phyloP scores from a whole-genome alignment of 2,113 vertebrate species.

The Podiceps cristatus region DNA sequence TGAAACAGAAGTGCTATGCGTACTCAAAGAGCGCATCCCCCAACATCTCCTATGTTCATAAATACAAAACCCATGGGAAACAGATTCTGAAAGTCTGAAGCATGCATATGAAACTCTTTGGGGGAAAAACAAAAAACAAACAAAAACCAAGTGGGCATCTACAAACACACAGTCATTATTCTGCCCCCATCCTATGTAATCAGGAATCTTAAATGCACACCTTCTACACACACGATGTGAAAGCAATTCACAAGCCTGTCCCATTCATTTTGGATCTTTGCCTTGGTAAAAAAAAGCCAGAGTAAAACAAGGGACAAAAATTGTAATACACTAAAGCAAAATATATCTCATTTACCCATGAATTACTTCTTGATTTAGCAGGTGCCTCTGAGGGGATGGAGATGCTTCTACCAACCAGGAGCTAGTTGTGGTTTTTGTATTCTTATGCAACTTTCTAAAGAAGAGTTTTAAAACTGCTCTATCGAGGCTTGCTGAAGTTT shows the following conservation, averaged over 20 bases:
- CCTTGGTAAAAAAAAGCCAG: neutral
- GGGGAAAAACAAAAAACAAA: neutral
- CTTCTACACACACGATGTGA: neutral
- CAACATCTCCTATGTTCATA: neutral
- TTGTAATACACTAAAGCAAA: neutral
- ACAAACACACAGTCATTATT: neutral
- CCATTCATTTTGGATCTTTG: neutral
- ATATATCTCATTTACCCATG: neutral
- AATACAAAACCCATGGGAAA: neutral
- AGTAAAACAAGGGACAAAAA: neutral
- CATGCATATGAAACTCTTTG: neutral
- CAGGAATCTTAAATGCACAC: neutral
- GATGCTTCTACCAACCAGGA: neutral
- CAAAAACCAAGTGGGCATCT: neutral
- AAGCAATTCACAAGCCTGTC: neutral
- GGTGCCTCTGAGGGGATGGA: neutral
- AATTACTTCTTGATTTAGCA: neutral
- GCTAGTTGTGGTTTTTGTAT: neutral
- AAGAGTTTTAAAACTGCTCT: neutral
- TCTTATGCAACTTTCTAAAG: neutral
- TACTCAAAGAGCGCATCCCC: neutral
- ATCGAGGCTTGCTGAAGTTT: neutral
- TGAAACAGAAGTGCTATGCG: neutral
- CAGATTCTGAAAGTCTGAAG: neutral
- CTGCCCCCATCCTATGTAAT: neutral